Base-by-base conservation (phyloP, 1,140 invertebrate genomes). In the Diorhabda sublineata region DNA sequence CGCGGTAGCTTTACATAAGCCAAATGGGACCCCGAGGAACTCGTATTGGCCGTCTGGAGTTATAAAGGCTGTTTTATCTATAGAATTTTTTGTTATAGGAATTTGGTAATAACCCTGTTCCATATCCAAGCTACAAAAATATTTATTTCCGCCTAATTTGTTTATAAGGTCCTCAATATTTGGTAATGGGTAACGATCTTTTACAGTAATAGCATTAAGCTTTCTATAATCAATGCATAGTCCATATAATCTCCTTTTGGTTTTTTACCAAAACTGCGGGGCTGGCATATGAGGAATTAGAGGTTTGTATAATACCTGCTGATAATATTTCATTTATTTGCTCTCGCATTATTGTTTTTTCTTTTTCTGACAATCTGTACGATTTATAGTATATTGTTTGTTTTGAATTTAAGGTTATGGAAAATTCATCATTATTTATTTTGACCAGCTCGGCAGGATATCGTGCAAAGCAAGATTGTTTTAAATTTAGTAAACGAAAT, bases 101-200 rank as follows among this genome's bases (percentile, higher is more conserved):
- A 81, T 72, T 43, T 80, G 77, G 63, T 77, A 71, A 69, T 79
- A 79, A 3, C 74, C 74, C 2, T 63, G 47, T 63, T 60, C 44
- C 4, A 77, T 58, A 64, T 79, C 78, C 56, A 76, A 74, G 65
- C 62, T 77, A 66, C 58, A 77, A 68, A 75, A 81, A 67, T 65
- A 78, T 26, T 42, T 71, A 9, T 73, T 74, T 5, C 74, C 77
- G 45, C 64, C 56, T 42, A 78, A 73, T 69, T 70, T 79, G 84
- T 68, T 85, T 69, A 67, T 81, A 72, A 42, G 76, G 62, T 58
- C 76, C 62, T 60, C 82, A 78, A 77, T 85, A 76, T 63, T 0
- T 3, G 72, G 69, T 3, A 64, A 41, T 5, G 63, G 63, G 43
- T 64, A 64, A 26, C 52, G 45, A 5, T 64, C 63, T 42, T 64